These are phyloP conservation scores for Pyrrhia umbra DNA, from an alignment of 2,888 invertebrate species.

Conservation along the genomic window DNA sequence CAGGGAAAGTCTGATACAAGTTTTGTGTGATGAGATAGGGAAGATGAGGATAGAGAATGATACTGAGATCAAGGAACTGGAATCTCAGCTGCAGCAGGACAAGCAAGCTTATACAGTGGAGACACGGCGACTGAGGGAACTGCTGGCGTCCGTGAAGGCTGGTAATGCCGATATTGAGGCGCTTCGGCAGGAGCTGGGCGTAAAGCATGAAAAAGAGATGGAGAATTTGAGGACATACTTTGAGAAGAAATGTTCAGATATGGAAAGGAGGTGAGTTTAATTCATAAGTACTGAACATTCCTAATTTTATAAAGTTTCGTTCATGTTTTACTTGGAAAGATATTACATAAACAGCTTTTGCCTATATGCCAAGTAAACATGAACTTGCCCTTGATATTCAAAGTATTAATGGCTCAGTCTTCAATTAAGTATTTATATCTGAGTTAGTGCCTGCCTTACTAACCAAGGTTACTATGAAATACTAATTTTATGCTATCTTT, in stretches of 20 bases:
- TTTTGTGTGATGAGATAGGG: conserved; percentile 88
- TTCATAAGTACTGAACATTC: background rate
- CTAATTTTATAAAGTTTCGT: background rate
- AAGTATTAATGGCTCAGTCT: conserved; percentile 6
- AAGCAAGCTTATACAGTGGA: conserved; percentile 90
- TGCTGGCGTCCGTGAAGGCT: conserved; percentile 90
- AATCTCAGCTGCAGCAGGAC: conserved; percentile 88
- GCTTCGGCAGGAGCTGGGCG: conserved; percentile 90
- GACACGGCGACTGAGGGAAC: conserved; percentile 87
- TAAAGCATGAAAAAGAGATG: conserved; percentile 93
- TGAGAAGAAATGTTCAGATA: conserved; percentile 94
- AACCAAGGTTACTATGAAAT: conserved; percentile 35
- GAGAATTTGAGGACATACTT: conserved; percentile 95
- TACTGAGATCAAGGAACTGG: conserved; percentile 81
- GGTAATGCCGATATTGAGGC: conserved; percentile 90
- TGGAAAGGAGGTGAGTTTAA: conserved; percentile 93
- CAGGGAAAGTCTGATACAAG: conserved; percentile 89
- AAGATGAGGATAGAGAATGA: conserved; percentile 84
- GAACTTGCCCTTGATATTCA: conserved; percentile 19
- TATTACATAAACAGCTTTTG: background rate
- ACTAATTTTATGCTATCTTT: conserved; percentile 61
- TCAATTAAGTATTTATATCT: conserved; percentile 36
- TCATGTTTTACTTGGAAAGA: background rate
- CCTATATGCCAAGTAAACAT: conserved; percentile 2
- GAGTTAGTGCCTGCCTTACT: conserved; percentile 25